Base-by-base conservation (phyloP, 2,113 vertebrate species). In the Scartelaos histophorus region DNA sequence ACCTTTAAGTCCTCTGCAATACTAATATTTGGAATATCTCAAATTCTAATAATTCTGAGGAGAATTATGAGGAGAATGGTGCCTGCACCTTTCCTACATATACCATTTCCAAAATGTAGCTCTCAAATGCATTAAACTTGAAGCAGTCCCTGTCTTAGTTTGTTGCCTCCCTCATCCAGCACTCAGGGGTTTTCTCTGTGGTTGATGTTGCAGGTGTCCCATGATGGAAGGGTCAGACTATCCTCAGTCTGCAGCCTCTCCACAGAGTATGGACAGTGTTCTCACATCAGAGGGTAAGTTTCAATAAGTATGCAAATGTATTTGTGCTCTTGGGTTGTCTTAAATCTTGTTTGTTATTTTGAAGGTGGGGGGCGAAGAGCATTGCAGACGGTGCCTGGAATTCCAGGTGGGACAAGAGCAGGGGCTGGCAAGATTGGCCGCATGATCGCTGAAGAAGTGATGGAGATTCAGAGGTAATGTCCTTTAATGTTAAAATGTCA, bases 391-490 rank as follows among this genome's bases (percentile, higher is more conserved):
- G 96, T 99, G 47, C 98, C 98, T 1, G 97, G 98, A 71, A 97
- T 98, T 89, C 97, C 98, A 17, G 98, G 97, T 9, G 98, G 98
- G 73, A 99, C 98, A 0, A 94, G 97, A 87, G 95, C 97, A 0
- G 98, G 98, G 75, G 98, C 97, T 2, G 98, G 97, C 57, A 99
- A 99, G 93, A 98, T 99, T 57, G 98, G 98, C 22, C 95, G 98
- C 71, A 99, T 99, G 96, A 99, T 99, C 65, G 98, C 97, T 11
- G 98, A 99, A 83, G 98, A 99, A 87, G 96, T 99, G 88, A 98
- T 99, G 97, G 98, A 99, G 92, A 97, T 98, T 82, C 98, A 99
- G 90, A 97, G 97, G 98, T 97, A 77, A 94, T 91, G 78, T 76
- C 3, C 17, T 3, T 12, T 64, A n/a, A 12, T n/a, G 25, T 22